Conservation (phyloP, 2,113 vertebrate genomes). For the Dermatemys mawii region DNA sequence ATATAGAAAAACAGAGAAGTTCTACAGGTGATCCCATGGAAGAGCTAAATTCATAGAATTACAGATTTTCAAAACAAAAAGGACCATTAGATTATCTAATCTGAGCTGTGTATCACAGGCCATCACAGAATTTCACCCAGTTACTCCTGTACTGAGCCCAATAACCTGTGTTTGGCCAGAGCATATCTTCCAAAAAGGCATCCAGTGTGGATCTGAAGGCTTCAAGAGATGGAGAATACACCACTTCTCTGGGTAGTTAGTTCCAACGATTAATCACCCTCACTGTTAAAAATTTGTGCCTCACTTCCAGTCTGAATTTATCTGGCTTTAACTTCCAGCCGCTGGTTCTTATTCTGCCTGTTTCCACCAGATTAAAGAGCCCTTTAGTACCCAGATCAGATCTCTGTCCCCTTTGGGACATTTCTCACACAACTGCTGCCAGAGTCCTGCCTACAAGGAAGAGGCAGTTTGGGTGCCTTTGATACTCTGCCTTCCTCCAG, state of each 20-base stretch:
- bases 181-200: background rate
- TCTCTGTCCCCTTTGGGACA: background rate
- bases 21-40: background rate
- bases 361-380: background rate
- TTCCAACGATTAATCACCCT: background rate
- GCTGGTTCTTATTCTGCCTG: background rate
- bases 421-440: background rate
- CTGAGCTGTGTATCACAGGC: background rate
- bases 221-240: background rate
- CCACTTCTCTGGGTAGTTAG: background rate
- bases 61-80: background rate
- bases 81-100: background rate
- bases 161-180: background rate
- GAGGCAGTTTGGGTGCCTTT: fast-evolving
- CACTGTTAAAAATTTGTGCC: background rate
- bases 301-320: background rate
- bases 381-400: background rate
- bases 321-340: background rate
- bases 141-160: background rate
- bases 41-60: background rate
- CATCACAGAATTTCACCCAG: background rate
- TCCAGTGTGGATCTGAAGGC: background rate
- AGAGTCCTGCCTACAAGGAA: background rate
- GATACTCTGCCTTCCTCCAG: fast-evolving
- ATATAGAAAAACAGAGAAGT: background rate